Base-by-base conservation (phyloP, 2,888 invertebrate genomes). In the Melinopterus prodromus region DNA sequence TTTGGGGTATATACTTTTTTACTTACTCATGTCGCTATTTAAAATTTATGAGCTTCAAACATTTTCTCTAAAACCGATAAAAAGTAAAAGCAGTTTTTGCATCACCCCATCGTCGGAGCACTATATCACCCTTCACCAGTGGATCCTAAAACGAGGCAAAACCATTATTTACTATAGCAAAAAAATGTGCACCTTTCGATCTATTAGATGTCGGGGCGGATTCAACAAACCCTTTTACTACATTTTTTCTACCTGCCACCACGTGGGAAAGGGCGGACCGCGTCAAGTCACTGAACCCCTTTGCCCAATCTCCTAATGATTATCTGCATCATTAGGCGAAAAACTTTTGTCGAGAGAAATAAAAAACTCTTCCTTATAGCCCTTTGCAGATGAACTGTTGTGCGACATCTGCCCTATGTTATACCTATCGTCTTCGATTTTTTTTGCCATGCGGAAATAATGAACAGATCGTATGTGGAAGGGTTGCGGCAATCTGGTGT, bases 351-450 rank as follows among this genome's bases (percentile, higher is more conserved):
- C 53, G 53, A 53, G 53, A 9, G 53, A 53, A 53, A 53, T 53
- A 53, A 53, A 53, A 53, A 53, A 53, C 53, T 53, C 53, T 53
- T 53, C 53, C 53, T 53, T 53, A 53, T 53, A 53, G 53, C 53
- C 53, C 53, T 53, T 53, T 53, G 53, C 53, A 53, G 53, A 53
- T 53, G 53, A 53, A 53, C 53, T 53, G 53, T 53, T 53, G 53
- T 53, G 53, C 5, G 1, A 53, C 53, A 53, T 53, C 53, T 53
- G 53, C 53, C 53, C 53, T 53, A 53, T 53, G 53, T 12, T 53
- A 53, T 53, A 12, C 53, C 53, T 53, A 53, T 53, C 53, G 53
- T 53, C 53, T 53, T 53, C 38, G 5, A 2, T 53, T 53, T 53
- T 53, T 53, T 53, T 53, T 53, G 53, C 53, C 53, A 6, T 53